Evolutionary conservation across 2,113 vertebrate genomes (phyloP).

Genomic region (Odobenus rosmarus): DNA sequence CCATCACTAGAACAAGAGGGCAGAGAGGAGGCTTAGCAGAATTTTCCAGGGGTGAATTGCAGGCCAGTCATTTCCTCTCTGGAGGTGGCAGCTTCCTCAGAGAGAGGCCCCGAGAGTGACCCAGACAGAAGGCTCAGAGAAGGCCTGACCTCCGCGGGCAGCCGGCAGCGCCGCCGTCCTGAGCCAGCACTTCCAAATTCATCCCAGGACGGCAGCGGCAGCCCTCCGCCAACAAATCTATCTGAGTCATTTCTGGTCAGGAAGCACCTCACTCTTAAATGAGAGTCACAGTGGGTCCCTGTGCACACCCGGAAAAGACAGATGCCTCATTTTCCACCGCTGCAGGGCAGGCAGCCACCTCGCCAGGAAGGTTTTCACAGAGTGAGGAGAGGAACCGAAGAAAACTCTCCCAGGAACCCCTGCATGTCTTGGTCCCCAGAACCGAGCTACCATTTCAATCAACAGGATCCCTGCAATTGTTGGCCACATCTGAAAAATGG

Average conservation of each 20-base stretch:
- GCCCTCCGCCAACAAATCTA: conserved; percentile 26
- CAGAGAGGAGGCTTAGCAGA: neutral
- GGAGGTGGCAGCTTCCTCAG: conserved; percentile 73
- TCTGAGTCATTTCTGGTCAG: conserved; percentile 76
- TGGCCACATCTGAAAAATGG: neutral
- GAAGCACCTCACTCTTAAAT: conserved; percentile 57
- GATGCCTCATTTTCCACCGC: neutral
- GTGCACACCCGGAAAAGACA: neutral
- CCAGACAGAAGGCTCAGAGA: conserved; percentile 57
- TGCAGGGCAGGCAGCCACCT: neutral
- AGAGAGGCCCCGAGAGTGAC: conserved; percentile 66
- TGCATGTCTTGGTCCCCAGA: neutral
- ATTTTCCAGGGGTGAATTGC: neutral
- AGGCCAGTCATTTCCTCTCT: conserved; percentile 56
- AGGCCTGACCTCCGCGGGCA: neutral
- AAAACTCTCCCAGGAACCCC: neutral
- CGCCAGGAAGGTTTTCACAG: neutral
- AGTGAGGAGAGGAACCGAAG: neutral
- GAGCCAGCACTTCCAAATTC: conserved; percentile 78
- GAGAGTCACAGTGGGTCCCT: neutral
- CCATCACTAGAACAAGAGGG: neutral
- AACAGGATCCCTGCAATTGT: neutral
- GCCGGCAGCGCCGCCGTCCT: conserved; percentile 53
- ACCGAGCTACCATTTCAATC: neutral
- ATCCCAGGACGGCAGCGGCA: conserved; percentile 64